These are phyloP conservation scores for Geotrypetes seraphini DNA, from an alignment of 2,797 vertebrate species.

Conservation along the genomic window DNA sequence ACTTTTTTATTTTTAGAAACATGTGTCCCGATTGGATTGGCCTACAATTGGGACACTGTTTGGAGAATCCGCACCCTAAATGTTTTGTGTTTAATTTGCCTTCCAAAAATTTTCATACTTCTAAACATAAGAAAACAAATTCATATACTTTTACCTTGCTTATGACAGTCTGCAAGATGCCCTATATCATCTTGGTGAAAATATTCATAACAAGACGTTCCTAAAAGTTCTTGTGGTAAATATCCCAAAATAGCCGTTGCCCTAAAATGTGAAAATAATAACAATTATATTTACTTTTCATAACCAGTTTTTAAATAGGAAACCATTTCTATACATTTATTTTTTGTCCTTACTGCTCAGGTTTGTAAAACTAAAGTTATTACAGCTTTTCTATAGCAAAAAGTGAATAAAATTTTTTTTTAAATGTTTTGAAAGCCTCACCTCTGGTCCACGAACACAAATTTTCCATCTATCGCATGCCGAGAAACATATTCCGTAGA, in stretches of 20 bases:
- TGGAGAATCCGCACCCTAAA: too few relatives aligned
- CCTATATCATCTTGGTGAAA: conserved; percentile 96
- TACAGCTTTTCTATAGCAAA: background rate
- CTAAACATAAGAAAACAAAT: too few relatives aligned
- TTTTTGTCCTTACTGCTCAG: too few relatives aligned
- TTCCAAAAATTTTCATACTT: too few relatives aligned
- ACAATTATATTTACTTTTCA: too few relatives aligned
- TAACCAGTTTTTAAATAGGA: background rate
- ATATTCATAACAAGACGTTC: conserved; percentile 96
- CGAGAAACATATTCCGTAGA: conserved; percentile 93
- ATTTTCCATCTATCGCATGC: conserved; percentile 93
- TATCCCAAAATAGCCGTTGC: conserved; percentile 94
- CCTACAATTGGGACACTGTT: too few relatives aligned
- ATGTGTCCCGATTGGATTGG: too few relatives aligned
- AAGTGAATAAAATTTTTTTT: background rate
- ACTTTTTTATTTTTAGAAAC: too few relatives aligned
- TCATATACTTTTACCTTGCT: conserved; percentile 97
- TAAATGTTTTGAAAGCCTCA: conserved; percentile 38
- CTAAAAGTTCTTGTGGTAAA: conserved; percentile 93
- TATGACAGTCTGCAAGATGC: conserved; percentile 90
- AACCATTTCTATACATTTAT: fast-evolving
- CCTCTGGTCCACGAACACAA: conserved; percentile 98
- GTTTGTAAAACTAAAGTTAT: too few relatives aligned
- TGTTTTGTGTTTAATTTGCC: too few relatives aligned
- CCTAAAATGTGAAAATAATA: conserved; percentile 42